phyloP scores from a whole-genome alignment of 2,888 invertebrate species.

The Amphipyra tragopoginis region DNA sequence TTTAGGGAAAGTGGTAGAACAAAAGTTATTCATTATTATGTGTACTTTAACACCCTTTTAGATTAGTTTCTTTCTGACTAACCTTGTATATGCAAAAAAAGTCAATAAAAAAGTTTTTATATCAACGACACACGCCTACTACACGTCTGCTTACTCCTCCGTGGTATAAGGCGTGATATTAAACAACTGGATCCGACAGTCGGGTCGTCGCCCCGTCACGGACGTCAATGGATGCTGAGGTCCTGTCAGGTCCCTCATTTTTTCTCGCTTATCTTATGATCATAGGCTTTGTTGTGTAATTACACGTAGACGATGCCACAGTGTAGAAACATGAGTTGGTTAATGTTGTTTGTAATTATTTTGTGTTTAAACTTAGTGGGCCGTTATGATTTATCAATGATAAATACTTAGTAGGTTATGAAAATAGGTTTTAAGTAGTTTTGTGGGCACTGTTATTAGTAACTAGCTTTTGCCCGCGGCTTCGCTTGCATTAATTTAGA shows the following conservation, averaged over 20 bases:
- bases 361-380: slow-evolving; percentile 18
- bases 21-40: too few relatives aligned
- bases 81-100: too few relatives aligned
- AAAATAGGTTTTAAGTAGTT: slow-evolving; percentile 11
- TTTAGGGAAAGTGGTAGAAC: too few relatives aligned
- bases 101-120: background rate
- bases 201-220: slow-evolving; percentile 64
- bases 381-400: slow-evolving; percentile 4
- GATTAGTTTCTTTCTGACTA: too few relatives aligned
- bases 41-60: too few relatives aligned
- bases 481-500: too few relatives aligned
- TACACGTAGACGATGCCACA: slow-evolving; percentile 61
- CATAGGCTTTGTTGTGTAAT: slow-evolving; percentile 74
- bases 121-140: background rate
- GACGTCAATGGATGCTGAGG: slow-evolving; percentile 58
- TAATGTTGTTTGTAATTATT: slow-evolving; percentile 26
- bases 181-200: slow-evolving; percentile 31
- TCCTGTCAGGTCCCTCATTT: slow-evolving; percentile 71
- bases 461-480: too few relatives aligned
- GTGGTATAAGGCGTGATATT: slow-evolving; percentile 20
- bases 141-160: slow-evolving; percentile 11
- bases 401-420: slow-evolving; percentile 7
- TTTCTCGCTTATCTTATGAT: slow-evolving; percentile 74
- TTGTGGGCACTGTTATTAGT: background rate
- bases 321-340: slow-evolving; percentile 36